Percentiles rank a stretch among this genome's conserved stretches.
Conservation (phyloP, 2,113 vertebrate genomes). For the Synodontis membranacea region DNA sequence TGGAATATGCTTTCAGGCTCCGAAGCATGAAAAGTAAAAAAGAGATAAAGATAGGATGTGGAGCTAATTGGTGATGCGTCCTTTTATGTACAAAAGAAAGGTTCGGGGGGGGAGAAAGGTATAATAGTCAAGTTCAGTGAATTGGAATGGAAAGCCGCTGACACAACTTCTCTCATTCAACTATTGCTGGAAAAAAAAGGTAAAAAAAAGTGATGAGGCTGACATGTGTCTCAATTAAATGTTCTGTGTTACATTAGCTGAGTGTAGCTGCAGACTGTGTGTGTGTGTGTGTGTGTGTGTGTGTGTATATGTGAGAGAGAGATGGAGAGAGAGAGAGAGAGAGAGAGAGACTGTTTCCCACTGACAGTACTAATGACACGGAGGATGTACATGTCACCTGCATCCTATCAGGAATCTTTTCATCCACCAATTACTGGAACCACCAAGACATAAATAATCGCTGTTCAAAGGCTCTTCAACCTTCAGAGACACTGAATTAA, state of each 20-base stretch:
- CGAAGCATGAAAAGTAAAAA: conserved; percentile 75
- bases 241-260: not conserved
- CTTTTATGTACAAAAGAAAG: conserved; percentile 84
- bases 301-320: not conserved
- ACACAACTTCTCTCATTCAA: not conserved
- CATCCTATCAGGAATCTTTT: conserved; percentile 40
- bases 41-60: conserved; percentile 67
- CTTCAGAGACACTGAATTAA: conserved; percentile 29
- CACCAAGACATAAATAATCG: conserved; percentile 43
- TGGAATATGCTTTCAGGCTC: conserved; percentile 84
- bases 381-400: conserved; percentile 44
- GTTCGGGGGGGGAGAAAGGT: conserved; percentile 65
- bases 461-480: conserved; percentile 40
- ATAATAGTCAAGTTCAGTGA: conserved; percentile 65
- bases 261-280: not conserved
- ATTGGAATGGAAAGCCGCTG: conserved; percentile 54
- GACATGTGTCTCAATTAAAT: not conserved
- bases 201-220: not conserved
- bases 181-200: not conserved
- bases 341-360: conserved; percentile 14
- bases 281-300: not conserved
- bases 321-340: conserved; percentile 13
- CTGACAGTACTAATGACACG: conserved; percentile 11
- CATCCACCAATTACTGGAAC: conserved; percentile 39
- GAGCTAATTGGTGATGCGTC: conserved; percentile 90